Conservation (phyloP, 2,888 invertebrate genomes). For the Drosophila quinaria region DNA sequence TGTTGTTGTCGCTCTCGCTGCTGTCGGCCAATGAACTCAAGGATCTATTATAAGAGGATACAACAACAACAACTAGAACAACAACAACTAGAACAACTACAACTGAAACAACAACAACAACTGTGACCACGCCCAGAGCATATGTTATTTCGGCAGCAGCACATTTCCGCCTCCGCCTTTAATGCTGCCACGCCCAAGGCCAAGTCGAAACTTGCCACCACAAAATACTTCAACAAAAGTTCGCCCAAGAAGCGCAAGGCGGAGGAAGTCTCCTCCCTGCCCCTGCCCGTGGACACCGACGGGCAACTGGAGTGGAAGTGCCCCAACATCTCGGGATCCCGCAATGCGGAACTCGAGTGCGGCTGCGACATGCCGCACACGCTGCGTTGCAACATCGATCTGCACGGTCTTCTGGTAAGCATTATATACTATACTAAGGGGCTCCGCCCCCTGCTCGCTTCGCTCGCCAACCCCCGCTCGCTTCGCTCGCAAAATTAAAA, state of each 20-base stretch:
- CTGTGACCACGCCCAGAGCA: slow-evolving; percentile 58
- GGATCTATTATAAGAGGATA: slow-evolving; percentile 69
- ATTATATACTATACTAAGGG: no score
- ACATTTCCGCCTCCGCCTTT: slow-evolving; percentile 64
- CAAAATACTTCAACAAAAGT: slow-evolving; percentile 83
- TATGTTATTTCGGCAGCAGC: slow-evolving; percentile 72
- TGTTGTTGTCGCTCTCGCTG: slow-evolving; percentile 44
- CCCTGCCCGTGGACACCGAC: slow-evolving; percentile 82
- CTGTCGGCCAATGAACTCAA: slow-evolving; percentile 63
- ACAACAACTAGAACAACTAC: slow-evolving; percentile 22
- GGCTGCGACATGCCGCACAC: slow-evolving; percentile 95
- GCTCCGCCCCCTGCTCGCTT: no score
- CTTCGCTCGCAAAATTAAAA: no score
- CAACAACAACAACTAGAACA: slow-evolving; percentile 46
- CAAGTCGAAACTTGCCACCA: slow-evolving; percentile 58
- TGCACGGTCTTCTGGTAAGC: slow-evolving; percentile 88
- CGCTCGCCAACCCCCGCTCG: no score
- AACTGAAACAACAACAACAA: no score
- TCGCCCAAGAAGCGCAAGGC: slow-evolving; percentile 80
- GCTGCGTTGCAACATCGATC: slow-evolving; percentile 92
- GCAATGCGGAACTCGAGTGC: slow-evolving; percentile 90
- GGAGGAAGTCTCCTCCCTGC: slow-evolving; percentile 79
- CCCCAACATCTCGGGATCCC: slow-evolving; percentile 90
- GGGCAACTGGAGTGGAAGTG: slow-evolving; percentile 89
- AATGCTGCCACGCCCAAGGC: slow-evolving; percentile 44